Evolutionary conservation across 2,113 vertebrate species (phyloP).

Genomic region (Gopherus flavomarginatus): DNA sequence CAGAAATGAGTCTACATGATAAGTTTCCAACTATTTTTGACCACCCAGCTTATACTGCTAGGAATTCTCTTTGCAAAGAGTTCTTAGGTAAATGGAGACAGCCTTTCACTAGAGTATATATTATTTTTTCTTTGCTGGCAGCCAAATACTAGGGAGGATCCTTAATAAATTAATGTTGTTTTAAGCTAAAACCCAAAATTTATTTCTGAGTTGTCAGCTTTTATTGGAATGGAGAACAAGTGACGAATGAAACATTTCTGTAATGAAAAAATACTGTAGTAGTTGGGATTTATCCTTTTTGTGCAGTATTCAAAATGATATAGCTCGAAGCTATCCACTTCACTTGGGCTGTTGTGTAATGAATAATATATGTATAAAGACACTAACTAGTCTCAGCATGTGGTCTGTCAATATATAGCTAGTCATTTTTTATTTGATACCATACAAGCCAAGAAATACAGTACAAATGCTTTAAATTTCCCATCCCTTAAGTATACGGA

Average conservation of each 20-base stretch:
- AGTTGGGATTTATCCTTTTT: neutral
- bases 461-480: neutral
- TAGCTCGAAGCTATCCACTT: neutral
- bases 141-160: neutral
- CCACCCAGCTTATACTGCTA: neutral
- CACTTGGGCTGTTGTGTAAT: neutral
- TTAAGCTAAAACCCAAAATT: slow-evolving; percentile 12
- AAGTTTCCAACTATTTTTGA: slow-evolving; percentile 2
- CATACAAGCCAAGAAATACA: neutral
- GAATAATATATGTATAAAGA: neutral
- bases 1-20: neutral
- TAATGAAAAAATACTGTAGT: neutral
- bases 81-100: slow-evolving; percentile 12
- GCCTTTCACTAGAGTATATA: neutral
- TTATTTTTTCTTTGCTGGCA: neutral
- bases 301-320: neutral
- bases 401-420: neutral
- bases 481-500: neutral
- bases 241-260: neutral
- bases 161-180: slow-evolving; percentile 15
- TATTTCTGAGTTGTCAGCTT: neutral
- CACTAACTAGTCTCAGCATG: neutral
- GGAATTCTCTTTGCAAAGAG: neutral
- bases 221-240: neutral
- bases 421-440: neutral